Conservation (phyloP, 1,140 invertebrate species). For the Steinernema feltiae region DNA sequence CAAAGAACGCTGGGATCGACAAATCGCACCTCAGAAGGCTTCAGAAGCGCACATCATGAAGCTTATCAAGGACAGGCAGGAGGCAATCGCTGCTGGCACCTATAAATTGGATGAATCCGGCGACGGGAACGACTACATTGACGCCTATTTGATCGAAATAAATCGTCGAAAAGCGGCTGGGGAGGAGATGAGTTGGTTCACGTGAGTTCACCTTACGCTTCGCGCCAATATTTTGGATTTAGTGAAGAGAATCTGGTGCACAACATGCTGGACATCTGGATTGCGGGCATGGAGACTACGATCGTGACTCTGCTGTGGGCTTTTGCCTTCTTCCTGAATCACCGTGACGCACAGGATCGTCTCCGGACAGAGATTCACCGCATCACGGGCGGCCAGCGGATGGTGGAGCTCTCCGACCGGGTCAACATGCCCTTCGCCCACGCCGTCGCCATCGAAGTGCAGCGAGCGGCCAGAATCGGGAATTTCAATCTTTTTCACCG, state of each 20-base stretch:
- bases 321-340: conserved; percentile 20
- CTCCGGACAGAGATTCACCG: neutral
- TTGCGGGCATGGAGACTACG: conserved; percentile 40
- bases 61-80: neutral
- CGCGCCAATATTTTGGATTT: neutral
- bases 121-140: conserved; percentile 61
- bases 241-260: conserved; percentile 17
- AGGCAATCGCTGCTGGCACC: conserved; percentile 52
- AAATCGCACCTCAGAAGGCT: neutral
- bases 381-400: neutral
- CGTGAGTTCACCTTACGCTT: neutral
- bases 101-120: conserved; percentile 57
- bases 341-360: conserved; percentile 19
- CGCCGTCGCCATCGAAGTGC: conserved; percentile 25
- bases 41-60: neutral
- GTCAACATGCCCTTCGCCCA: conserved; percentile 48
- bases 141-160: conserved; percentile 61
- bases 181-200: neutral
- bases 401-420: conserved; percentile 61
- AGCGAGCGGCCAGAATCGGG: neutral
- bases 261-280: conserved; percentile 24
- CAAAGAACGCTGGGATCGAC: neutral
- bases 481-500: conserved; percentile 1
- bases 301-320: conserved; percentile 42
- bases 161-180: conserved; percentile 25